Evolutionary conservation across 2,888 invertebrate genomes (phyloP), one percentile per base, ranked within the genome.

Genomic region (Drosophila parthenogenetica): DNA sequence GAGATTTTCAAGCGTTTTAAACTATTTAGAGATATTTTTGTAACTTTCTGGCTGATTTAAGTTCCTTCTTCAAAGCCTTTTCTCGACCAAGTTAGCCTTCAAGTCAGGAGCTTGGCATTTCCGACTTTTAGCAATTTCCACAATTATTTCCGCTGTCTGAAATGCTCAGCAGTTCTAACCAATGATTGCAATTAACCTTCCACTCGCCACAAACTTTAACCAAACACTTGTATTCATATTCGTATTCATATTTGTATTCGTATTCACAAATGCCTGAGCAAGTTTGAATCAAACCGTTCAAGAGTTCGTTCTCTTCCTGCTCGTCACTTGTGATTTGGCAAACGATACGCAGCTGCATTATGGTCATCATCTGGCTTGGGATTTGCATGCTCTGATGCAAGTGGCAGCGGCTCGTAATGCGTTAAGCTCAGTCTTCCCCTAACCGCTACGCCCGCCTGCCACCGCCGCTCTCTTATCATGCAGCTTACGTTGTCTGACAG

Each of bases 291-390:
- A 43, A 55, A 51, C 48, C 25, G 37, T 29, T 13, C 2, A 13
- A 35, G 13, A 35, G 35, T 35, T 35, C 1, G 35, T 63, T 63
- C 53, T 46, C 79, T 73, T 73, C 74, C 74, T 78, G 74, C 76
- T 69, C 64, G 69, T 79, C 79, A 79, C 69, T 69, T 79, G 65
- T 69, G 49, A 75, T 78, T 74, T 74, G 69, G 75, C 75, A 45
- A 75, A 51, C 61, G 77, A 66, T 79, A 62, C 54, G 54, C 80
- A 80, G 77, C 77, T 80, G 77, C 77, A 72, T 64, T 67, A 61
- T 75, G 72, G 48, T 35, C 77, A 76, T 71, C 80, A 70, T 77
- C 77, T 71, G 81, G 77, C 62, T 48, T 48, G 66, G 67, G 72
- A 76, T 76, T 76, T 77, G 77, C 57, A 61, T 67, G 72, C 77